Conservation (phyloP, 2,888 invertebrate species). For the Pinctada fucata region DNA sequence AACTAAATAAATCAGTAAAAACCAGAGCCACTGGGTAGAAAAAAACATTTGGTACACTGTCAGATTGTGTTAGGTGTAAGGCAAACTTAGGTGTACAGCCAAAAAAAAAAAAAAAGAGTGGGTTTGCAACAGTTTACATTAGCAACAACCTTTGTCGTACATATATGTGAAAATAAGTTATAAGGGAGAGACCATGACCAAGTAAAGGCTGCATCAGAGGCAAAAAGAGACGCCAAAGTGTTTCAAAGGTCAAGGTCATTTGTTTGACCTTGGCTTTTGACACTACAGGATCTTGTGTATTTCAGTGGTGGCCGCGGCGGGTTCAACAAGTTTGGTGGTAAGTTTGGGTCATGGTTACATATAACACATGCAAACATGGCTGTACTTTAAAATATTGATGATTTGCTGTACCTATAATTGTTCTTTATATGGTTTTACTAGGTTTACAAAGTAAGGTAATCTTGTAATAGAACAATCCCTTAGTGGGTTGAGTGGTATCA, state of each 20-base stretch:
- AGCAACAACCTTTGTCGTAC: not conserved
- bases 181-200: constrained; percentile 2
- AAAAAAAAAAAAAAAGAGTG: not conserved
- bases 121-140: constrained; percentile 31
- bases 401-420: not conserved
- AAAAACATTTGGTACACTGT: not conserved
- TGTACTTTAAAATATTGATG: not conserved
- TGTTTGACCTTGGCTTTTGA: not conserved
- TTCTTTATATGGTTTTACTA: too few species aligned
- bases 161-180: not conserved
- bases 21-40: constrained; percentile 4
- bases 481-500: not conserved
- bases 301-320: constrained; percentile 73
- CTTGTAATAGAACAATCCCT: too few species aligned
- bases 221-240: not conserved
- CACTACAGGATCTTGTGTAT: constrained; percentile 46
- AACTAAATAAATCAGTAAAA: not conserved
- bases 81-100: not conserved
- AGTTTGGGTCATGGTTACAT: constrained; percentile 51
- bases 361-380: not conserved
- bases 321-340: constrained; percentile 73
- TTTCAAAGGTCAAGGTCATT: not conserved
- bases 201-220: constrained; percentile 10
- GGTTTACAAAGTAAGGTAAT: not conserved
- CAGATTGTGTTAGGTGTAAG: not conserved